Evolutionary conservation across 2,888 invertebrate species (phyloP), one percentile per base, ranked within the genome.

Genomic region (Phrixothrix hirtus): DNA sequence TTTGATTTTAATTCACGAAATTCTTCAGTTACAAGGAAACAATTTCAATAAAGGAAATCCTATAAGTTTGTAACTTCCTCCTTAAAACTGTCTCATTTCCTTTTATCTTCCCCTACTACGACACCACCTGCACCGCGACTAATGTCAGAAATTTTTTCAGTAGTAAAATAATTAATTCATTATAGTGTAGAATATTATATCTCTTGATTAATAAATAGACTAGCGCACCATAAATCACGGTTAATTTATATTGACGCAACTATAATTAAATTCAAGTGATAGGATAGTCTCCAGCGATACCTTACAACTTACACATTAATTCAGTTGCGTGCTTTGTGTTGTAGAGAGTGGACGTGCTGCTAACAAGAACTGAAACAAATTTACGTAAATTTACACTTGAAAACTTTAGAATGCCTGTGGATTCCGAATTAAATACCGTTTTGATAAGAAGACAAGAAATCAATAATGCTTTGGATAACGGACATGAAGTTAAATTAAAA

Each of bases 381-480:
- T n/a, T n/a, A n/a, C n/a, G n/a, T n/a, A n/a, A n/a, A n/a, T n/a
- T n/a, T n/a, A n/a, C n/a, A n/a, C n/a, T n/a, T n/a, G n/a, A n/a
- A n/a, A n/a, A n/a, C n/a, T n/a, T n/a, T n/a, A 54, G 42, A 64
- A 89, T 88, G 89, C 83, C 88, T 65, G 90, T 89, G 52, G 89
- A 90, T 69, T 85, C 89, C 41, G 95, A 95, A 78, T 81, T 95
- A 47, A 89, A 86, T 72, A 87, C 85, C 59, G 87, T 94, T 67
- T 82, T 95, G 54, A 86, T 86, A 69, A 84, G 94, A 66, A 82
- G 95, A 61, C 91, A 91, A 73, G 86, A 89, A 74, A 92, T 94
- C 69, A 95, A 94, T 78, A 92, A 94, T 32, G 90, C 89, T 58
- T 81, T 91, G 34, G 92, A 93, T 67, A 90, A 89, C 66, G 94